Percentiles rank a stretch among this genome's conserved stretches.
Evolutionary conservation across 2,797 vertebrate genomes (phyloP).

Genomic region (Halcyon leucocephala): DNA sequence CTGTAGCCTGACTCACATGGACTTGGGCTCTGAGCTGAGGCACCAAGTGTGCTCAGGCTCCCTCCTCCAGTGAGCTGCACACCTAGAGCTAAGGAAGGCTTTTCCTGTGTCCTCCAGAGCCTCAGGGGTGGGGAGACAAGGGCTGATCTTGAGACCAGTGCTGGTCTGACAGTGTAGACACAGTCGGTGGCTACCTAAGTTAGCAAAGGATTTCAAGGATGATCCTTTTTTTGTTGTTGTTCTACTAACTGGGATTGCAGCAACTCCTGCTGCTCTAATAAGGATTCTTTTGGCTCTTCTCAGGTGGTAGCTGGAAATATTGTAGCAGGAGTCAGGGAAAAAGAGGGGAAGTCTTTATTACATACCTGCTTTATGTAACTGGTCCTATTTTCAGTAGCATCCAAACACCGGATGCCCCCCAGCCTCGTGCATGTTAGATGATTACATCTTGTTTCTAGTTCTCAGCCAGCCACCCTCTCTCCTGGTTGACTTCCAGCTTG

Average conservation of each 20-base stretch:
- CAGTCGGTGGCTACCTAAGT: background rate
- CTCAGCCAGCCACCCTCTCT: background rate
- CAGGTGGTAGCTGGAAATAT: background rate
- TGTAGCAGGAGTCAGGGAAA: background rate
- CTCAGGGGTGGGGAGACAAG: background rate
- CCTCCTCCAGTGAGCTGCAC: background rate
- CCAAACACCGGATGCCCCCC: background rate
- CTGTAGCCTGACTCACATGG: rapidly evolving
- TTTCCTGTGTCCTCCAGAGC: background rate
- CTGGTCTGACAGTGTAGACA: background rate
- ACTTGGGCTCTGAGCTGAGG: background rate
- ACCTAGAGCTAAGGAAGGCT: background rate
- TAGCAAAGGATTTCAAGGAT: background rate
- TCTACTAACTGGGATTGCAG: background rate
- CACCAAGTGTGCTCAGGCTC: background rate
- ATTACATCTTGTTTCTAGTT: background rate
- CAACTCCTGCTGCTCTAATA: background rate
- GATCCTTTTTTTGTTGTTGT: background rate
- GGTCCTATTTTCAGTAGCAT: background rate
- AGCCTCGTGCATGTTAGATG: background rate
- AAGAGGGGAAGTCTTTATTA: background rate
- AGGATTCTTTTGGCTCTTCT: background rate
- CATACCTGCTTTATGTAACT: background rate
- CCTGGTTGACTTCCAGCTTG: conserved; percentile 6
- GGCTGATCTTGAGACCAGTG: background rate